Conservation (phyloP, 2,888 invertebrate genomes). For the Zaprionus lineosus region DNA sequence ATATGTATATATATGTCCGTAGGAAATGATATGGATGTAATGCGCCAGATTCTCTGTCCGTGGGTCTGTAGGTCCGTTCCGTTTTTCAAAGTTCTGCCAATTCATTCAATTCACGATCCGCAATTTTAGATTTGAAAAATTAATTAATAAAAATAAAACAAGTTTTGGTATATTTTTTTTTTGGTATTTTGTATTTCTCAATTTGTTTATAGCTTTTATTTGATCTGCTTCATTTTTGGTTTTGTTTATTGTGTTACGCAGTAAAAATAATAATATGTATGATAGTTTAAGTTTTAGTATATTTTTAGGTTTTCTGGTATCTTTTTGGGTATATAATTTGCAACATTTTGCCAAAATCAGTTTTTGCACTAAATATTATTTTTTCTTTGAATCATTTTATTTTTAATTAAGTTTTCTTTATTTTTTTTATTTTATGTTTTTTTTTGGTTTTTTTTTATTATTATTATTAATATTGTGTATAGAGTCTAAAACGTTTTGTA, state of each 20-base stretch:
- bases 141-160: conserved; percentile 68
- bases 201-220: conserved; percentile 67
- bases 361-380: conserved; percentile 65
- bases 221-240: conserved; percentile 56
- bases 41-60: conserved; percentile 63
- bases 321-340: conserved; percentile 66
- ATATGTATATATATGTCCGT: no score
- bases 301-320: conserved; percentile 34
- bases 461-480: conserved; percentile 66
- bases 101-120: conserved; percentile 44
- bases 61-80: conserved; percentile 35
- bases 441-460: conserved; percentile 33
- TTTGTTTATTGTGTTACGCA: conserved; percentile 56
- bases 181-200: conserved; percentile 59
- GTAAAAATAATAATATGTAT: conserved; percentile 68
- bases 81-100: conserved; percentile 62
- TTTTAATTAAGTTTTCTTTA: no score
- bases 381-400: no score
- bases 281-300: conserved; percentile 57
- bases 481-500: conserved; percentile 74
- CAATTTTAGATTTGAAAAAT: conserved; percentile 40
- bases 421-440: conserved; percentile 32
- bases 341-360: conserved; percentile 81
- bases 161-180: conserved; percentile 55
- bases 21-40: conserved; percentile 33